Evolutionary conservation across 1,140 invertebrate genomes (phyloP).

Genomic region (Caerostris extrusa): DNA sequence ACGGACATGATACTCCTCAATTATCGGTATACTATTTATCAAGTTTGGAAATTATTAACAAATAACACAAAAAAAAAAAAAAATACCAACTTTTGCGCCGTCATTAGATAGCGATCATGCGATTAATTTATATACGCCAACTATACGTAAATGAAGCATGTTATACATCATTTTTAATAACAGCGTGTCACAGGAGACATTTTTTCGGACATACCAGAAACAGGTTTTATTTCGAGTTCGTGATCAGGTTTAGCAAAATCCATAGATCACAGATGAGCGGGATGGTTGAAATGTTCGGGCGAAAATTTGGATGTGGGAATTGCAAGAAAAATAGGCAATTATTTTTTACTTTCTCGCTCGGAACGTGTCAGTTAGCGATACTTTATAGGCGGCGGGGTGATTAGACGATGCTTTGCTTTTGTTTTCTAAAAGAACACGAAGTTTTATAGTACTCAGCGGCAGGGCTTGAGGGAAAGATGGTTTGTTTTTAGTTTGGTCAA

Average conservation of each 20-base stretch:
- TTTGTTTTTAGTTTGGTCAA: background rate
- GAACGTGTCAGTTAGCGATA: constrained; percentile 13
- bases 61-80: background rate
- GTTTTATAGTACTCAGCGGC: too few relatives aligned
- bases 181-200: constrained; percentile 30
- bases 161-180: constrained; percentile 71
- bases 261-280: constrained; percentile 58
- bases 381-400: background rate
- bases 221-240: constrained; percentile 41
- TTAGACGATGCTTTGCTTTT: background rate
- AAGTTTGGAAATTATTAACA: constrained; percentile 54
- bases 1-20: constrained; percentile 44
- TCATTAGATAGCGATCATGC: constrained; percentile 40
- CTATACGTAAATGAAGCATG: constrained; percentile 53
- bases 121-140: constrained; percentile 70
- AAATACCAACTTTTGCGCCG: background rate
- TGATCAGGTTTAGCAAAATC: constrained; percentile 55
- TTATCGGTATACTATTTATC: constrained; percentile 64
- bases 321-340: constrained; percentile 5
- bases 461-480: too few relatives aligned
- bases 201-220: constrained; percentile 59
- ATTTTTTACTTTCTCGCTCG: constrained; percentile 14
- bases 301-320: constrained; percentile 31
- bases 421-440: background rate
- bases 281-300: background rate